These are phyloP conservation scores for Triops longicaudatus DNA, from an alignment of 1,140 invertebrate species.

Conservation along the genomic window DNA sequence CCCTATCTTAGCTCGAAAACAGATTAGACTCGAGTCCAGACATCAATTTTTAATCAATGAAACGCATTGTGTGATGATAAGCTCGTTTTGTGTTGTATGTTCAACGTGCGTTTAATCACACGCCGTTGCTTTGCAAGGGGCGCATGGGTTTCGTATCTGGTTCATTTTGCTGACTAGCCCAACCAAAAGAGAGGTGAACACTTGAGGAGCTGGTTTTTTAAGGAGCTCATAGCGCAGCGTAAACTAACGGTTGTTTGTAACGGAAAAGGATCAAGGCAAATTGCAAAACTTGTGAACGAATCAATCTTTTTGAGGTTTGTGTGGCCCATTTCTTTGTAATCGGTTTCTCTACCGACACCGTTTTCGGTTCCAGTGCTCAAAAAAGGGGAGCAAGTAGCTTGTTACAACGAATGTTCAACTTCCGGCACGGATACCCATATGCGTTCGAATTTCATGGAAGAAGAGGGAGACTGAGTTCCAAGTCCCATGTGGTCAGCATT, in stretches of 20 bases:
- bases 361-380: background rate
- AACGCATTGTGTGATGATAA: no score
- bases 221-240: background rate
- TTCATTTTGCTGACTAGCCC: background rate
- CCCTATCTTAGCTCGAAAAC: no score
- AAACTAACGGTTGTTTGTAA: background rate
- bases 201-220: background rate
- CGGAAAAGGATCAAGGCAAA: conserved; percentile 2
- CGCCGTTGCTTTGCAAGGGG: no score
- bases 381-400: background rate
- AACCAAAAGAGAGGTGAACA: background rate
- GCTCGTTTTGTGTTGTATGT: no score
- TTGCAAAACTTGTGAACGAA: background rate
- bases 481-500: background rate
- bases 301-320: background rate
- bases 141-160: no score
- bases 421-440: conserved; percentile 9
- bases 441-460: background rate
- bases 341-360: background rate
- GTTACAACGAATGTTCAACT: background rate
- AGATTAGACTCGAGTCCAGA: no score
- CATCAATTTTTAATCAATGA: no score
- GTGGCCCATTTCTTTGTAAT: background rate
- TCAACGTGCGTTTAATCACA: no score
- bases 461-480: background rate